These are phyloP conservation scores for Drosophila ohnishii DNA, from an alignment of 1,140 invertebrate species.

Conservation along the genomic window DNA sequence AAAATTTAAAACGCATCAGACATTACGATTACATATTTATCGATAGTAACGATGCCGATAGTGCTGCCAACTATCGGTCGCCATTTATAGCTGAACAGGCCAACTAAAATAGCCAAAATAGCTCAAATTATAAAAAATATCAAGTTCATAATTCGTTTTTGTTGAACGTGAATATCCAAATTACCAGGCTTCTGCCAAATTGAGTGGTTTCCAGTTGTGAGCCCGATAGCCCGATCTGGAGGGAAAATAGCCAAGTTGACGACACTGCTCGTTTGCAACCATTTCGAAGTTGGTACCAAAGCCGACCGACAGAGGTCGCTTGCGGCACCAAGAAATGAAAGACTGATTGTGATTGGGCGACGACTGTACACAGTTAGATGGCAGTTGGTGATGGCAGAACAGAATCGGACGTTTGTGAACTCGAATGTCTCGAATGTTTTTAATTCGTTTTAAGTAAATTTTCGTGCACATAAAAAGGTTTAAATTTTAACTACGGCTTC, in stretches of 20 bases:
- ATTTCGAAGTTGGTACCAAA: conserved; percentile 21
- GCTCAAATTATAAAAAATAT: too few relatives aligned
- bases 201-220: neutral
- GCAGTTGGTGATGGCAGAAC: conserved; percentile 22
- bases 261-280: conserved; percentile 21
- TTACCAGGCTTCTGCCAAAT: neutral
- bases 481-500: too few relatives aligned
- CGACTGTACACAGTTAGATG: conserved; percentile 65
- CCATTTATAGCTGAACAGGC: too few relatives aligned
- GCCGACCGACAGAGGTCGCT: conserved; percentile 68
- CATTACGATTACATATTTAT: conserved; percentile 5
- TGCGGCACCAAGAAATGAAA: conserved; percentile 61
- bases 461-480: too few relatives aligned
- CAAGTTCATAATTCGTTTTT: too few relatives aligned
- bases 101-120: too few relatives aligned
- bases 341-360: conserved; percentile 70
- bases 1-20: conserved; percentile 30
- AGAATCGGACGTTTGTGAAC: too few relatives aligned
- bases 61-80: too few relatives aligned
- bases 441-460: too few relatives aligned
- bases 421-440: neutral
- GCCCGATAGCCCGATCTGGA: neutral
- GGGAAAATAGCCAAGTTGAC: neutral
- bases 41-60: conserved; percentile 32
- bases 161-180: neutral